Conservation (phyloP, 2,113 vertebrate genomes). For the Dasypus novemcinctus region DNA sequence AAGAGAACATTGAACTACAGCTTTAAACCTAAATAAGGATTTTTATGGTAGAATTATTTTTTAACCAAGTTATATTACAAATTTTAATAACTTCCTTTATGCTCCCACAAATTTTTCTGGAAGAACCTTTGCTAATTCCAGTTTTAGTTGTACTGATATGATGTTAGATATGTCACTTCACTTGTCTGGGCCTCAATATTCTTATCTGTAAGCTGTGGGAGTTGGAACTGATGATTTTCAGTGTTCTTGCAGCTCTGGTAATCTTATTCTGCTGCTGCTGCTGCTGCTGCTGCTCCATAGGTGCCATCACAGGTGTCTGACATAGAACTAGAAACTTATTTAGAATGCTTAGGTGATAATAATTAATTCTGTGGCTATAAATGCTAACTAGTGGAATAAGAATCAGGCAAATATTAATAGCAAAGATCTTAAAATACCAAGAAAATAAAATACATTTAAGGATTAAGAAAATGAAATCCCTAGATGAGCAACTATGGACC, state of each 20-base stretch:
- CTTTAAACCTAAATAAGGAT: not conserved
- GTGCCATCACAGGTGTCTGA: not conserved
- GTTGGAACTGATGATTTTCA: not conserved
- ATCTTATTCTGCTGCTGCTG: not conserved
- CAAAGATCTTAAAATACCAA: not conserved
- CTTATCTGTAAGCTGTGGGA: not conserved
- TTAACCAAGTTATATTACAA: not conserved
- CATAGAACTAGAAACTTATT: not conserved
- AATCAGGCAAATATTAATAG: not conserved
- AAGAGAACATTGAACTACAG: conserved; percentile 3
- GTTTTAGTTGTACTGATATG: not conserved
- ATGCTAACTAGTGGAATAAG: not conserved
- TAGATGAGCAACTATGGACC: not conserved
- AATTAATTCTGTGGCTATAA: not conserved
- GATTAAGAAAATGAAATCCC: not conserved
- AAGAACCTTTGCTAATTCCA: not conserved
- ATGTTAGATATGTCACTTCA: not conserved
- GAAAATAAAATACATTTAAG: not conserved
- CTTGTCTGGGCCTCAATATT: not conserved
- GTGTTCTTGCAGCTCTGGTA: not conserved
- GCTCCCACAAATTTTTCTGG: not conserved
- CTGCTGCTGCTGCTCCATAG: not conserved
- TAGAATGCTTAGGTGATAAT: not conserved
- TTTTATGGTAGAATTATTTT: not conserved
- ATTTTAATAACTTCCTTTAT: not conserved